Percentiles rank a stretch among this genome's conserved stretches.
These are phyloP conservation scores for Lasioglossum vierecki DNA, from an alignment of 2,888 invertebrate genomes.

Conservation along the genomic window DNA sequence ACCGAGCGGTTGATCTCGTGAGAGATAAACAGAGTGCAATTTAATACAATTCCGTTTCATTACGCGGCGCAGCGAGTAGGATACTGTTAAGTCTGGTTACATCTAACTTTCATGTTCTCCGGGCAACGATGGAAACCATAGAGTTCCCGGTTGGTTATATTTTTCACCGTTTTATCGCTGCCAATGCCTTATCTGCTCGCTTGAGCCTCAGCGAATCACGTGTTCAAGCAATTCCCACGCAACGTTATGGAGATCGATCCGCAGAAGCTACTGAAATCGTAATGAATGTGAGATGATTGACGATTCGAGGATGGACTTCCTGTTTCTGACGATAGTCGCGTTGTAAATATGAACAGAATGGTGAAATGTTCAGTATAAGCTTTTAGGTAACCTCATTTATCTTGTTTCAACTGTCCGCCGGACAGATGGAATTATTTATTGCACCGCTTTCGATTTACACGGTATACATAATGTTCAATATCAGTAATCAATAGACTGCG, in stretches of 20 bases:
- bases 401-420: background rate
- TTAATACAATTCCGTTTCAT: conserved; percentile 61
- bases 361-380: background rate
- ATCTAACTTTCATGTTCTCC: conserved; percentile 47
- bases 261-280: background rate
- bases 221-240: conserved; percentile 1
- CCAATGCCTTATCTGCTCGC: conserved; percentile 12
- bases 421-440: background rate
- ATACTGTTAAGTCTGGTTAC: conserved; percentile 51
- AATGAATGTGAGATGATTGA: conserved; percentile 7
- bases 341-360: background rate
- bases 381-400: background rate
- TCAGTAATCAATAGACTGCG: background rate
- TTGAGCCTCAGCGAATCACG: background rate
- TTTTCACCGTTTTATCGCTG: conserved; percentile 16
- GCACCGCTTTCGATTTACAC: background rate
- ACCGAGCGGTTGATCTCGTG: conserved; percentile 55
- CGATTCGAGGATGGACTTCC: background rate
- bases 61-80: conserved; percentile 24
- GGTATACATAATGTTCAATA: background rate
- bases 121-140: conserved; percentile 18
- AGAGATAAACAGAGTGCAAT: conserved; percentile 54
- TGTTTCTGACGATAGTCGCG: background rate
- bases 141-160: background rate
- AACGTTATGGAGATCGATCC: background rate